phyloP scores from a whole-genome alignment of 2,888 invertebrate genomes.

The Cosmia trapezina region DNA sequence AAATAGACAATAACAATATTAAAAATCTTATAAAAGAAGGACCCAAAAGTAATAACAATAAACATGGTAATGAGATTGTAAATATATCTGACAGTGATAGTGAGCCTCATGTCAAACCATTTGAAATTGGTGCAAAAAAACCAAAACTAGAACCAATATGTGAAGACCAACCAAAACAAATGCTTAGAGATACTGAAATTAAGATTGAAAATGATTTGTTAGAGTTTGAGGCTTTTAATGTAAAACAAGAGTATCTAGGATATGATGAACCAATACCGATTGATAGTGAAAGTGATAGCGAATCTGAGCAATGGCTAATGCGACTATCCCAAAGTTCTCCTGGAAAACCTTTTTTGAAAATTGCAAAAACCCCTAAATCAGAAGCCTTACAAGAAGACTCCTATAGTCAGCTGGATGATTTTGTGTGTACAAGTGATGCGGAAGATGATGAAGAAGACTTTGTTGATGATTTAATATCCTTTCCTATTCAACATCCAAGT shows the following conservation, averaged over 20 bases:
- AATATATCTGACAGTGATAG: conserved; percentile 78
- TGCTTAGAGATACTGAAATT: conserved; percentile 65
- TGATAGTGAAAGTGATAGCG: conserved; percentile 88
- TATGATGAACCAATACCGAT: conserved; percentile 81
- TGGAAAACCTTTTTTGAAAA: conserved; percentile 79
- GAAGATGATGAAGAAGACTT: conserved; percentile 75
- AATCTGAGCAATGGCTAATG: conserved; percentile 87
- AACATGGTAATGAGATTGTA: conserved; percentile 68
- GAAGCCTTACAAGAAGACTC: conserved; percentile 77
- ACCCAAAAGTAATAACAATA: conserved; percentile 39
- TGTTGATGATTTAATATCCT: conserved; percentile 79
- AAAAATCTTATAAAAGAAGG: conserved; percentile 65
- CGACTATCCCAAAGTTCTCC: conserved; percentile 89
- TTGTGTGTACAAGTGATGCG: conserved; percentile 59
- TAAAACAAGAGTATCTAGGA: conserved; percentile 83
- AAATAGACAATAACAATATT: conserved; percentile 63
- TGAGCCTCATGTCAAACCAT: conserved; percentile 62
- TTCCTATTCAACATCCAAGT: conserved; percentile 65
- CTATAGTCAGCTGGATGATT: conserved; percentile 84
- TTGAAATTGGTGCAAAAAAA: conserved; percentile 67
- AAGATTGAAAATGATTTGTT: conserved; percentile 79
- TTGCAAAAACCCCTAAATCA: conserved; percentile 62
- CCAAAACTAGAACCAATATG: conserved; percentile 70
- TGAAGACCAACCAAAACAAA: conserved; percentile 63
- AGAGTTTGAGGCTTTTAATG: conserved; percentile 82